Base-by-base conservation (phyloP, 2,797 vertebrate species). In the Sebastes alutus region DNA sequence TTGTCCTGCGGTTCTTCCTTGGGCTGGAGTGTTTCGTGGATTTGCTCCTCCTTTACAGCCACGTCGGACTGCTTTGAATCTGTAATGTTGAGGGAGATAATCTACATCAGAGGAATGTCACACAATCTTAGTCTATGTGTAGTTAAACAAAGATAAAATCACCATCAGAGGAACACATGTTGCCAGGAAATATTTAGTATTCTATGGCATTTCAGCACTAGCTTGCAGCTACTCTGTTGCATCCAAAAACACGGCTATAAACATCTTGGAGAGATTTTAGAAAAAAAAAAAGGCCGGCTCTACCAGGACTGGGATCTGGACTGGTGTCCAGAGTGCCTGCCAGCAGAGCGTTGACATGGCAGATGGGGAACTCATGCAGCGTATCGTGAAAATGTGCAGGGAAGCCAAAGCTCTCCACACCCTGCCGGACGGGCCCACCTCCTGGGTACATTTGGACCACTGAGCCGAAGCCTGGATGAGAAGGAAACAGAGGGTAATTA, bases 371-470 rank as follows among this genome's bases (percentile, higher is more conserved):
- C 80, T 98, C 97, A 46, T 98, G 96, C 68, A 99, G 96, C 16
- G 87, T 96, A 38, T 96, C 85, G 42, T 97, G 96, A 92, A 99
- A 99, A 73, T 89, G 95, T 52, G 94, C 93, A 5, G 98, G 98
- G 90, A 99, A 99, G 80, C 98, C 98, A 93, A 99, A 99, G 92
- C 96, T 98, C 66, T 97, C 96, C 91, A 98, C 96, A 80, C 97
- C 98, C 63, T 96, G 96, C 85, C 97, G 96, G 10, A 97, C 94
- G 2, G 98, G 97, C 52, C 96, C 97, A 3, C 95, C 96, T 90
- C 97, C 97, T n/a, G 98, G 96, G 90, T 97, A 98, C 94, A 99
- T 96, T 89, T 99, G 98, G 90, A 99, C 95, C 93, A 99, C 97
- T 52, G 97, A 97, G 72, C 99, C 99, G 4, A 96, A 97, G 85